Base-by-base conservation (phyloP, 2,113 vertebrate species). In the Hemiprocne comata region DNA sequence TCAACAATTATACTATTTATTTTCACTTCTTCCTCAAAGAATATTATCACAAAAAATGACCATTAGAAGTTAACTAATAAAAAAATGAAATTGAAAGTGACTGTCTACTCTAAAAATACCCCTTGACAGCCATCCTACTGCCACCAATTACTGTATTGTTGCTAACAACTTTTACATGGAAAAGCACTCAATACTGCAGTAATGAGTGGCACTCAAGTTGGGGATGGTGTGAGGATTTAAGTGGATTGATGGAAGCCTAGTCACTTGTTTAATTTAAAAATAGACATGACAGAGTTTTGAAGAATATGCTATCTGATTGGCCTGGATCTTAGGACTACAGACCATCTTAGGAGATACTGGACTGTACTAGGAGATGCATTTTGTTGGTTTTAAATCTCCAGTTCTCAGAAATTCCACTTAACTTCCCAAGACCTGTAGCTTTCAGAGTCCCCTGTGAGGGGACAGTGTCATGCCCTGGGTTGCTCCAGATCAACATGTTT, bases 251-350 rank as follows among this genome's bases (percentile, higher is more conserved):
- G 26, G 75, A 92, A 93, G 65, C 21, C n/a, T 36, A 76, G 60
- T 40, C 42, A 78, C 66, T 54, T 66, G 72, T 80, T 67, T 40
- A 76, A 91, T 89, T 71, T 71, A 87, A 91, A 94, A 89, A 89
- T 82, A 94, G 82, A 53, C 14, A 73, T 90, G 66, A 79, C 76
- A 89, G 72, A 61, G 46, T 42, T 94, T 84, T 96, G 77, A 81
- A 67, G 69, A 74, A 81, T 46, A 92, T 78, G 36, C n/a, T 70
- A 9, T 82, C 54, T 87, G 69, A 12, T 57, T 89, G 20, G 3
- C 44, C 65, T 31, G 65, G 17, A 38, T 77, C 65, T 91, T 62
- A 74, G 40, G 76, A 67, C 31, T 55, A 89, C 54, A 79, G 55
- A 29, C 71, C 50, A 7, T 90, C 76, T 90, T 73, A 94, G 83